phyloP scores from a whole-genome alignment of 2,113 vertebrate species.

The Cisticola juncidis region DNA sequence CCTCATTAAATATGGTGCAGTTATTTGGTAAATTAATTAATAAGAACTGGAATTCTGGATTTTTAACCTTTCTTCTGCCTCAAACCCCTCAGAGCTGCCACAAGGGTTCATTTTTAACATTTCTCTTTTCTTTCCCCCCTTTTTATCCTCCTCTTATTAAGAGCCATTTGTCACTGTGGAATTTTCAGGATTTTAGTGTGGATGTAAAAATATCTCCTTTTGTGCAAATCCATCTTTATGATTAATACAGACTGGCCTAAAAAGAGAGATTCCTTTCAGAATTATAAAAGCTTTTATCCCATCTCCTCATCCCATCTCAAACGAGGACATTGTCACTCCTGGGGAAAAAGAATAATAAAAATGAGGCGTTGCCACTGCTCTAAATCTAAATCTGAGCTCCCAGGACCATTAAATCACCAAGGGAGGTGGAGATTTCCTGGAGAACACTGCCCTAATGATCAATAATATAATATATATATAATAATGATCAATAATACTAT shows the following conservation, averaged over 20 bases:
- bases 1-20: background rate
- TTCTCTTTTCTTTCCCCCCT: background rate
- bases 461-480: no score
- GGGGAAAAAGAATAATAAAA: background rate
- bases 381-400: background rate
- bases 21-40: background rate
- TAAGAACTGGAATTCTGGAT: background rate
- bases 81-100: background rate
- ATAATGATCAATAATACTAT: no score
- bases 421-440: background rate
- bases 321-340: background rate
- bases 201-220: conserved; percentile 17
- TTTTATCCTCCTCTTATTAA: background rate
- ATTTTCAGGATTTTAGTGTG: background rate
- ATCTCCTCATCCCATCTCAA: background rate
- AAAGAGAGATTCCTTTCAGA: conserved; percentile 7
- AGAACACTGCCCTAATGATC: background rate
- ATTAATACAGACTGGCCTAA: background rate
- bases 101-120: background rate
- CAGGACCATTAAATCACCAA: background rate
- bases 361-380: background rate
- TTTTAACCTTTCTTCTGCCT: background rate
- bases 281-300: background rate
- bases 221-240: background rate
- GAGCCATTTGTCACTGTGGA: background rate